Evolutionary conservation across 2,888 invertebrate genomes (phyloP).

Genomic region (Ferdinandea cuprea): DNA sequence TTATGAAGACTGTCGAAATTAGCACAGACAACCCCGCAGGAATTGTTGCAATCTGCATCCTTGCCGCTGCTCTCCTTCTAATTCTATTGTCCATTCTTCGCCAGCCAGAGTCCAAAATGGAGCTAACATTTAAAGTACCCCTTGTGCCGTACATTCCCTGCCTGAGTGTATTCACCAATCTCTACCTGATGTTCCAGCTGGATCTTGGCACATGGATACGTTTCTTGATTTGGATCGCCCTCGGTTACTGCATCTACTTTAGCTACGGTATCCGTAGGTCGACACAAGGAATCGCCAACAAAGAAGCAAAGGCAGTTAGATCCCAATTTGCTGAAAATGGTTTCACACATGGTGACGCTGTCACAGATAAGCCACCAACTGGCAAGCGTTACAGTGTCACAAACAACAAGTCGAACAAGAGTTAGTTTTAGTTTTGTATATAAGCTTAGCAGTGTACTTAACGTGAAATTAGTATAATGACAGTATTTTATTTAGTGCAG

Average conservation of each 20-base stretch:
- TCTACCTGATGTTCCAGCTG: constrained; percentile 95
- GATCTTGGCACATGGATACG: constrained; percentile 94
- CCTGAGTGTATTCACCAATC: constrained; percentile 92
- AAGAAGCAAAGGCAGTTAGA: background rate
- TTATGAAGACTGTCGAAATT: constrained; percentile 76
- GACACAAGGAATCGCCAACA: constrained; percentile 83
- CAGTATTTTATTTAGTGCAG: constrained; percentile 46
- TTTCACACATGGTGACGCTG: constrained; percentile 31
- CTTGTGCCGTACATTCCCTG: constrained; percentile 93
- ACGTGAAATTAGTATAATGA: constrained; percentile 37
- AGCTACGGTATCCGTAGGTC: constrained; percentile 92
- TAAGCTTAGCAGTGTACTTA: constrained; percentile 38
- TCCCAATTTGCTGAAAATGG: constrained; percentile 32
- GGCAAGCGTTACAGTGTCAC: constrained; percentile 49
- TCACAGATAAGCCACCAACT: constrained; percentile 49
- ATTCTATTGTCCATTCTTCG: constrained; percentile 86
- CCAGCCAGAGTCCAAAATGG: constrained; percentile 86
- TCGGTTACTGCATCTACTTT: constrained; percentile 95
- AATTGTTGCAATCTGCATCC: constrained; percentile 83
- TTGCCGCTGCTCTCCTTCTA: constrained; percentile 84
- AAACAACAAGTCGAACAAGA: constrained; percentile 14
- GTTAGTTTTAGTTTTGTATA: constrained; percentile 27
- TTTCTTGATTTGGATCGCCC: constrained; percentile 91
- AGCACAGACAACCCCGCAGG: constrained; percentile 78
- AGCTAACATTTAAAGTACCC: constrained; percentile 92